These are phyloP conservation scores for Thaumetopoea pityocampa DNA, from an alignment of 1,140 invertebrate species.

Conservation along the genomic window DNA sequence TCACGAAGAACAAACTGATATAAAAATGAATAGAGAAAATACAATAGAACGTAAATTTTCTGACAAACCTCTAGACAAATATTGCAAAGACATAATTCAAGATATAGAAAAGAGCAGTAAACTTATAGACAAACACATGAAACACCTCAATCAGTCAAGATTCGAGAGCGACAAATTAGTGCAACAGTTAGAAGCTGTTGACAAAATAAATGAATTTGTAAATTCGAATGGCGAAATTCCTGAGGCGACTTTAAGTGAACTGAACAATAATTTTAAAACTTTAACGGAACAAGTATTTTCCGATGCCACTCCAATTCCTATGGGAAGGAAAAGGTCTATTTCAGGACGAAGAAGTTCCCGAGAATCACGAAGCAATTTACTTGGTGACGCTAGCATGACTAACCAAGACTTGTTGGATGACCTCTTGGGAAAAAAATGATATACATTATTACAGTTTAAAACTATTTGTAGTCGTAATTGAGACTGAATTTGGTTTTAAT, in stretches of 20 bases:
- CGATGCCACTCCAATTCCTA: constrained; percentile 30
- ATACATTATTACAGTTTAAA: constrained; percentile 20
- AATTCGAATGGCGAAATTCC: constrained; percentile 50
- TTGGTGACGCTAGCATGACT: constrained; percentile 52
- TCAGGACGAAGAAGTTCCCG: constrained; percentile 40
- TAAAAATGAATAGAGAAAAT: constrained; percentile 23
- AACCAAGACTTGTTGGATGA: constrained; percentile 62
- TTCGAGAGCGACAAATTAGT: constrained; percentile 61
- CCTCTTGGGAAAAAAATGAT: constrained; percentile 65
- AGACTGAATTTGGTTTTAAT: neutral
- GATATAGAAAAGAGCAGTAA: constrained; percentile 71
- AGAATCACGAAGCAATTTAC: constrained; percentile 36
- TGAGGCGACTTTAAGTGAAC: constrained; percentile 38
- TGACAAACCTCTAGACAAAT: constrained; percentile 59
- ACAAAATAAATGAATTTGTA: constrained; percentile 60
- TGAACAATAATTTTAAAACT: constrained; percentile 69
- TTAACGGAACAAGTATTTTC: constrained; percentile 44
- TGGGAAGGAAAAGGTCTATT: constrained; percentile 43
- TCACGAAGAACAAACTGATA: constrained; percentile 26
- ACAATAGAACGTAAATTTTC: constrained; percentile 35
- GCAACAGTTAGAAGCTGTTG: constrained; percentile 62
- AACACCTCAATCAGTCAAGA: constrained; percentile 57
- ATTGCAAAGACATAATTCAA: constrained; percentile 68
- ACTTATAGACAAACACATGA: constrained; percentile 69
- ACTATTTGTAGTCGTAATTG: neutral